Evolutionary conservation across 2,888 invertebrate species (phyloP), one percentile per base, ranked within the genome.

Genomic region (Orgyia antiqua): DNA sequence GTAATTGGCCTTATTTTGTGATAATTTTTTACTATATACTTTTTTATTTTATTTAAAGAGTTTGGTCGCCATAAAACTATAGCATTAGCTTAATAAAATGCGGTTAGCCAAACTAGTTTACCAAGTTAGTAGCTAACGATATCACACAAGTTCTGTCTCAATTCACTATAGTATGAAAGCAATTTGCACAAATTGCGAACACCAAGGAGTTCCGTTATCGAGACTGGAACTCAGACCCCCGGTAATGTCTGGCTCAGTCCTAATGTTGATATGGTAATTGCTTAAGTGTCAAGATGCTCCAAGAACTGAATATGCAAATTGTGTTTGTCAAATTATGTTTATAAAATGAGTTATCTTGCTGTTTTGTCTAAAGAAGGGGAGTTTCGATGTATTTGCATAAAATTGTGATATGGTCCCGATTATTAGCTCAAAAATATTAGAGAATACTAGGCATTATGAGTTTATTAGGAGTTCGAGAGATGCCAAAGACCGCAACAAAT

Each of bases 101-200:
- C 21, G 50, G 51, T 50, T 53, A 21, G 29, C 34, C 24, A 35
- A 52, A 52, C 34, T 42, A 52, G 51, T 51, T 51, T 37, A 45
- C 47, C 45, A 23, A 59, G 54, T 63, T 59, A 36, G 40, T 37
- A 39, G 47, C 59, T 69, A 70, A 63, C 64, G 71, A 64, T 73
- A 71, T 69, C 65, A 59, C 49, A 32, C 45, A 44, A 53, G 58
- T 54, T 59, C 53, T 60, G 31, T 60, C 66, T 68, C 64, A 68
- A 64, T 67, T 65, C 53, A 49, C 54, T 57, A 49, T 60, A 65
- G 67, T 60, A 62, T 51, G 53, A 42, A 26, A 40, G 69, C 70
- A 73, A 74, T 74, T 74, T 71, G 71, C 54, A 51, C 71, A 72
- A 74, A 75, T 75, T 75, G 72, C 59, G 57, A 58, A 51, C 58